Evolutionary conservation across 1,140 invertebrate genomes (phyloP).

Genomic region (Pygmarrhopalites habei): DNA sequence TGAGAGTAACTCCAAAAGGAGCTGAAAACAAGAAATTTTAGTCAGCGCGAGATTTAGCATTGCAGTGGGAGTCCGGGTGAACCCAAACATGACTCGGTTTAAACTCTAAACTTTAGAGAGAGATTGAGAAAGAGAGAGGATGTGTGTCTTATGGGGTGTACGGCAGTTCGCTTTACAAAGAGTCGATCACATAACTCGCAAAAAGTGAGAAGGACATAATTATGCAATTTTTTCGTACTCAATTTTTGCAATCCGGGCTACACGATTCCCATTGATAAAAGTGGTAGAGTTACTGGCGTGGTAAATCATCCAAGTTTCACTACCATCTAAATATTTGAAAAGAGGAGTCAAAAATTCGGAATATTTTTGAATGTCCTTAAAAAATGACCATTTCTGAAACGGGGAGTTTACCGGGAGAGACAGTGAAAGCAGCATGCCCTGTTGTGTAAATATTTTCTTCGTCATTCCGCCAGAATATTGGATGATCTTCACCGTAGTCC

Average conservation of each 20-base stretch:
- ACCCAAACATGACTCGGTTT: too few species aligned
- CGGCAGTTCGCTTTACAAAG: too few species aligned
- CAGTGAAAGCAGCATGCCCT: slow-evolving; percentile 15
- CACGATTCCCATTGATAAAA: slow-evolving; percentile 18
- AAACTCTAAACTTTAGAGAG: too few species aligned
- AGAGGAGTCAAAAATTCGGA: not conserved
- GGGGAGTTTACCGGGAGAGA: slow-evolving; percentile 9
- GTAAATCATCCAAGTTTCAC: slow-evolving; percentile 17
- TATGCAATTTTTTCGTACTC: slow-evolving; percentile 21
- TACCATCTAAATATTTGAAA: slow-evolving; percentile 12
- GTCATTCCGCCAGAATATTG: slow-evolving; percentile 12
- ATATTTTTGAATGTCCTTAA: not conserved
- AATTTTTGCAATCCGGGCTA: slow-evolving; percentile 24
- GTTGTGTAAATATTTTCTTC: slow-evolving; percentile 18
- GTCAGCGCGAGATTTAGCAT: too few species aligned
- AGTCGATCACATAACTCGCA: too few species aligned
- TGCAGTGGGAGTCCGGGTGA: too few species aligned
- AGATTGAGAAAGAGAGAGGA: too few species aligned
- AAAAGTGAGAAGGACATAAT: too few species aligned
- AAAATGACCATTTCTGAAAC: not conserved
- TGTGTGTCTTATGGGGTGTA: too few species aligned
- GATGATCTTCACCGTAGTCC: not conserved
- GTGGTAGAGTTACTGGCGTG: slow-evolving; percentile 13
- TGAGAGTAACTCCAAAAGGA: too few species aligned
- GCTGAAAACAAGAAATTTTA: too few species aligned